Evolutionary conservation across 2,797 vertebrate genomes (phyloP).

Genomic region (Ctenosaura bakeri): DNA sequence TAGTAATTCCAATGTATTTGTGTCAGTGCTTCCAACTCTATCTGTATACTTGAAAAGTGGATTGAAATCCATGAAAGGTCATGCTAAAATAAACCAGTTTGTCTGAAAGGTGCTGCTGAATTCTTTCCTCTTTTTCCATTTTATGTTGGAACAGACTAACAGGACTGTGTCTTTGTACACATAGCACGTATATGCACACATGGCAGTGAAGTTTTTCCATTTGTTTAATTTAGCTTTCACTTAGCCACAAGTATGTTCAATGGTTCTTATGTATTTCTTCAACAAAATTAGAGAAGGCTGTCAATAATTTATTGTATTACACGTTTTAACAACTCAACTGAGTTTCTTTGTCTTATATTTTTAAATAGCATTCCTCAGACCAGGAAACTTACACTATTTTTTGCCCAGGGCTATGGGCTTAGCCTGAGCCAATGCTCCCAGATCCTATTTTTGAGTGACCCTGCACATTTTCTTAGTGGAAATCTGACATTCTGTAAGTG

Average conservation of each 20-base stretch:
- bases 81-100: no score
- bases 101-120: no score
- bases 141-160: no score
- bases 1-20: no score
- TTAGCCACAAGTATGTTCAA: background rate
- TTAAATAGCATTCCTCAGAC: background rate
- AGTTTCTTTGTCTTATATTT: constrained; percentile 4
- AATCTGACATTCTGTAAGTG: background rate
- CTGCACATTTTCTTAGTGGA: background rate
- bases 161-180: background rate
- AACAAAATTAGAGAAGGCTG: background rate
- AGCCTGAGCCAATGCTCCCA: background rate
- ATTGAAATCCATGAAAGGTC: no score
- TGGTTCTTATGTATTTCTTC: background rate
- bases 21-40: no score
- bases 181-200: background rate
- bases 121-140: no score
- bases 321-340: background rate
- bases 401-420: background rate
- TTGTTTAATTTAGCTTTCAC: background rate
- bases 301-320: background rate
- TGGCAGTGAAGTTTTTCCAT: background rate
- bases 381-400: background rate
- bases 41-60: no score
- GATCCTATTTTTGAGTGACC: background rate